Evolutionary conservation across 2,888 invertebrate species (phyloP).

Genomic region (Malacosoma neustria): DNA sequence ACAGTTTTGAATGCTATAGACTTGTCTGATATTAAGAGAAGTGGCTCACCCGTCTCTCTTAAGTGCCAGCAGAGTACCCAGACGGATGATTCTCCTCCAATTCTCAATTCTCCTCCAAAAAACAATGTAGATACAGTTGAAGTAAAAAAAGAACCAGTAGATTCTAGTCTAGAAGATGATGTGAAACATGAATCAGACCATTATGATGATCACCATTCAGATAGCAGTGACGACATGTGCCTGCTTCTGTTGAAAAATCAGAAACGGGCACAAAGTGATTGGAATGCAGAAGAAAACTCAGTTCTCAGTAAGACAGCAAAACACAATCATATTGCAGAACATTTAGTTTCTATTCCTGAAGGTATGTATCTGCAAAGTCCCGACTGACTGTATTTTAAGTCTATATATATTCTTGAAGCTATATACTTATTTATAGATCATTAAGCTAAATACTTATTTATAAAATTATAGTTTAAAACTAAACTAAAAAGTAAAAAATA

Average conservation of each 20-base stretch:
- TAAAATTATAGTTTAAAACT: no score
- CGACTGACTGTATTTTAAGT: no score
- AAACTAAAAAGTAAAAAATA: no score
- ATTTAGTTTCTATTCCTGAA: conserved; percentile 24
- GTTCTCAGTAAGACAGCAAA: conserved; percentile 26
- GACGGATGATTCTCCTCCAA: conserved; percentile 24
- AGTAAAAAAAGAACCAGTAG: conserved; percentile 38
- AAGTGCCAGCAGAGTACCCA: conserved; percentile 37
- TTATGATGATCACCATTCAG: conserved; percentile 26
- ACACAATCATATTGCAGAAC: conserved; percentile 25
- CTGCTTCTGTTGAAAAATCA: conserved; percentile 41
- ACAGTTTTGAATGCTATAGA: conserved; percentile 28
- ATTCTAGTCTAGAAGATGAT: conserved; percentile 26
- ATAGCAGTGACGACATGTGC: conserved; percentile 47
- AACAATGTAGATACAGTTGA: neutral
- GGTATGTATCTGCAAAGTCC: no score
- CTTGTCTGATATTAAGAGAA: conserved; percentile 34
- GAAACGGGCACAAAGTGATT: conserved; percentile 28
- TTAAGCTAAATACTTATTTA: no score
- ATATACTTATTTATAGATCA: no score
- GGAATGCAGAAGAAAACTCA: conserved; percentile 25
- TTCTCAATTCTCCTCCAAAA: no score
- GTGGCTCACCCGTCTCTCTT: conserved; percentile 16
- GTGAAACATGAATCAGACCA: conserved; percentile 20
- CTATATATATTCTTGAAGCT: no score